Base-by-base conservation (phyloP, 2,113 vertebrate species). In the Catharus bicknelli region DNA sequence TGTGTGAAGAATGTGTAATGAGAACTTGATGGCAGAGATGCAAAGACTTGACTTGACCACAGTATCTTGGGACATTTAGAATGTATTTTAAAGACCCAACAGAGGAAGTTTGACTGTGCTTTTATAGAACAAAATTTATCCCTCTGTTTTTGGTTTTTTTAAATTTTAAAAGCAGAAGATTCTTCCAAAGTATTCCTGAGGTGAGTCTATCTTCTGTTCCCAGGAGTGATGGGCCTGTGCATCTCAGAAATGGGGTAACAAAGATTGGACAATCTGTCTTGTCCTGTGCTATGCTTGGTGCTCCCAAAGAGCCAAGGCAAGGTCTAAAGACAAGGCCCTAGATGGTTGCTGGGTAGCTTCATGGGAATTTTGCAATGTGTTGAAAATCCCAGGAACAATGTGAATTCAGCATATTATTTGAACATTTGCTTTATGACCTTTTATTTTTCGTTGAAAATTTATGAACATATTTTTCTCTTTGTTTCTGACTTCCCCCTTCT, bases 371-470 rank as follows among this genome's bases (percentile, higher is more conserved):
- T 84, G 57, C 32, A 48, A 38, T 38, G 22, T 89, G 58, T 73
- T 87, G 89, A 95, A 92, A 94, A 89, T 94, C 26, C 34, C 42
- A 54, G 62, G 58, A 45, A 58, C 70, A 89, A 66, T 84, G 59
- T 62, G 77, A 90, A 84, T 82, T 81, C 69, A 68, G 26, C 10
- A 3, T 76, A n/a, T 87, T 86, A 83, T 55, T 92, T 67, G 62
- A 93, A 40, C 13, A 15, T 88, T 87, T 90, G 38, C 45, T 82
- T 64, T 62, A 61, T 86, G 86, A 72, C 58, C 57, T 75, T 88
- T 83, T 51, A 21, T 53, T 93, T 94, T 95, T 73, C 29, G n/a
- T 29, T 85, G 67, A 58, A 90, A 77, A 86, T 82, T 95, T 92
- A 78, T 81, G 36, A 38, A 42, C 6, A 7, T 88, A 57, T 89